phyloP scores from a whole-genome alignment of 2,888 invertebrate species.

The Blera fallax region DNA sequence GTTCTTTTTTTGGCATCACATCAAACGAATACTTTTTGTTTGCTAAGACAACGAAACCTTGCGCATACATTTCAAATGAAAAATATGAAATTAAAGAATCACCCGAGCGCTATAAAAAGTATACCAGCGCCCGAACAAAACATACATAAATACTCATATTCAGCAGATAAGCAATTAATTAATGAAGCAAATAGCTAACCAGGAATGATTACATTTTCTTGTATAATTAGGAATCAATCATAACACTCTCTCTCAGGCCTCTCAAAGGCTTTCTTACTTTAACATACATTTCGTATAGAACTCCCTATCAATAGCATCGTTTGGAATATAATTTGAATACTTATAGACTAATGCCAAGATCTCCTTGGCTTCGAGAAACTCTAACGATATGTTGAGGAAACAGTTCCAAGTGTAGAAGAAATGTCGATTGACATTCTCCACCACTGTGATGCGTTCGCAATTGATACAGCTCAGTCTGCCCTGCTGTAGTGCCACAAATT shows the following conservation, averaged over 20 bases:
- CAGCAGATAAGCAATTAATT: conserved; percentile 41
- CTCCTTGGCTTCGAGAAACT: conserved; percentile 78
- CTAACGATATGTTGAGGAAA: conserved; percentile 79
- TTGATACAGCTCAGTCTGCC: conserved; percentile 80
- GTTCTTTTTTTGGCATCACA: conserved; percentile 62
- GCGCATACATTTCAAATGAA: conserved; percentile 42
- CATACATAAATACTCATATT: conserved; percentile 24
- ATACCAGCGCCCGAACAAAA: conserved; percentile 12
- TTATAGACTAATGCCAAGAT: conserved; percentile 79
- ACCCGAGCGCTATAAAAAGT: not conserved
- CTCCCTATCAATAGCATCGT: conserved; percentile 80
- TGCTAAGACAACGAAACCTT: conserved; percentile 30
- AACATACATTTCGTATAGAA: conserved; percentile 81
- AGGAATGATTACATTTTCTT: conserved; percentile 30
- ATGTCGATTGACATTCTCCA: conserved; percentile 78
- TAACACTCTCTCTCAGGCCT: conserved; percentile 3
- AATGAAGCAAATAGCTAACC: conserved; percentile 35
- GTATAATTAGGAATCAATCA: conserved; percentile 31
- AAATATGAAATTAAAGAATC: not conserved
- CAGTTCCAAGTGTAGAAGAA: conserved; percentile 82
- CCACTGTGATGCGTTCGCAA: conserved; percentile 78
- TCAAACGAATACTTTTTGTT: conserved; percentile 45
- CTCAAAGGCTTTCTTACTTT: conserved; percentile 70
- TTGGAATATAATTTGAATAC: conserved; percentile 80
- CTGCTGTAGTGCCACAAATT: conserved; percentile 80